Percentiles rank a stretch among this genome's conserved stretches.
Evolutionary conservation across 1,140 invertebrate genomes (phyloP).

Genomic region (Liolophura sinensis): DNA sequence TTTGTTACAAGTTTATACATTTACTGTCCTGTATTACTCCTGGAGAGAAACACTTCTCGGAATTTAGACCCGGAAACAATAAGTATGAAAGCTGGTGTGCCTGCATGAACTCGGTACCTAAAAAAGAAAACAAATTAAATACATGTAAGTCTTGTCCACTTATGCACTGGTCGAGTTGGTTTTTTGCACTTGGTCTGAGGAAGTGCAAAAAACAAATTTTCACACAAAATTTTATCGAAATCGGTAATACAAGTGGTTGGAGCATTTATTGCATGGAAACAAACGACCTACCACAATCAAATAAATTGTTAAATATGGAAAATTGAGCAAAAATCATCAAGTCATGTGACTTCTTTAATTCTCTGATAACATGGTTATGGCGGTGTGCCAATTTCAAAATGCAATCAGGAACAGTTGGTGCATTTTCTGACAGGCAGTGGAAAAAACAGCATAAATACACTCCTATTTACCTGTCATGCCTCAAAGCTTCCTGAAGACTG

Average conservation of each 20-base stretch:
- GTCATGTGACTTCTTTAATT: no score
- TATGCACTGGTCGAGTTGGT: neutral
- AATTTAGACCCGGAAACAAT: neutral
- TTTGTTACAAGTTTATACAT: no score
- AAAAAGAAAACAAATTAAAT: neutral
- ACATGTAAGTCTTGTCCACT: neutral
- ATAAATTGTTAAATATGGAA: neutral
- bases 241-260: neutral
- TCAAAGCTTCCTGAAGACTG: slow-evolving; percentile 69
- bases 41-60: neutral
- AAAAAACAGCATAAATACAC: no score
- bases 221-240: neutral
- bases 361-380: no score
- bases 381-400: no score
- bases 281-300: neutral
- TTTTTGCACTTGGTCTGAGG: neutral
- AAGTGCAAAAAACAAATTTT: neutral
- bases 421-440: no score
- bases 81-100: slow-evolving; percentile 10
- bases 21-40: no score
- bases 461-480: slow-evolving; percentile 64
- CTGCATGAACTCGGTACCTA: neutral
- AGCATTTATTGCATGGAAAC: neutral
- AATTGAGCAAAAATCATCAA: neutral
- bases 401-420: no score